Conservation (phyloP, 2,888 invertebrate genomes). For the Euplexia lucipara region DNA sequence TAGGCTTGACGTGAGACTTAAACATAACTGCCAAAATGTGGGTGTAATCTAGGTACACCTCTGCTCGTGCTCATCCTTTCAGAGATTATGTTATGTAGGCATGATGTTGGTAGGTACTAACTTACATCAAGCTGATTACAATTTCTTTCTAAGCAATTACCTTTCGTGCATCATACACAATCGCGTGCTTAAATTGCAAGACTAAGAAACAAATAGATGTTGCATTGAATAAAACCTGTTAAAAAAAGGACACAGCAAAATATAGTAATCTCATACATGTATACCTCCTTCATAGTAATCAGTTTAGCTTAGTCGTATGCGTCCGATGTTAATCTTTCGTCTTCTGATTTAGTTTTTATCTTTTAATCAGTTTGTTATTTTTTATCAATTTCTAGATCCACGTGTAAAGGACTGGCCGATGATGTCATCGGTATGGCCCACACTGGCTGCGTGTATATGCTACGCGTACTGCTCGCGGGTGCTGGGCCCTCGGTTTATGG, state of each 20-base stretch:
- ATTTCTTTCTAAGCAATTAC: slow-evolving; percentile 23
- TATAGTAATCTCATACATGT: too few relatives aligned
- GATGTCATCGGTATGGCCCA: slow-evolving; percentile 97
- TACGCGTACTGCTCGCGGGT: slow-evolving; percentile 96
- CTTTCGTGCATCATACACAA: slow-evolving; percentile 22
- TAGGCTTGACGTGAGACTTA: too few relatives aligned
- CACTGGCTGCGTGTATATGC: slow-evolving; percentile 94
- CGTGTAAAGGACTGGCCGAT: slow-evolving; percentile 97
- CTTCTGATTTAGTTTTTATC: not conserved
- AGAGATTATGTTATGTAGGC: too few relatives aligned
- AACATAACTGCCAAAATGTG: too few relatives aligned
- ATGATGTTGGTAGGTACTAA: not conserved
- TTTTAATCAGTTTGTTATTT: slow-evolving; percentile 9
- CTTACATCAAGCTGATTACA: not conserved
- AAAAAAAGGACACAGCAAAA: not conserved
- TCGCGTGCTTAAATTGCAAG: slow-evolving; percentile 25
- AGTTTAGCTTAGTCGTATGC: not conserved
- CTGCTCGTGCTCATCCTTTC: too few relatives aligned
- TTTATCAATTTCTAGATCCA: slow-evolving; percentile 93
- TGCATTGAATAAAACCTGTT: slow-evolving; percentile 13
- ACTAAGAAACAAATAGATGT: slow-evolving; percentile 1
- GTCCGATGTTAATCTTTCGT: slow-evolving; percentile 3
- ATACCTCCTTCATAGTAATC: too few relatives aligned
- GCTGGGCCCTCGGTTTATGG: slow-evolving; percentile 97
- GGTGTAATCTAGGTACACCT: too few relatives aligned